A percentile compares a stretch with the other conserved stretches of the same genome.
Evolutionary conservation across 2,113 vertebrate genomes (phyloP).

Genomic region (Paracyprichromis sp.): DNA sequence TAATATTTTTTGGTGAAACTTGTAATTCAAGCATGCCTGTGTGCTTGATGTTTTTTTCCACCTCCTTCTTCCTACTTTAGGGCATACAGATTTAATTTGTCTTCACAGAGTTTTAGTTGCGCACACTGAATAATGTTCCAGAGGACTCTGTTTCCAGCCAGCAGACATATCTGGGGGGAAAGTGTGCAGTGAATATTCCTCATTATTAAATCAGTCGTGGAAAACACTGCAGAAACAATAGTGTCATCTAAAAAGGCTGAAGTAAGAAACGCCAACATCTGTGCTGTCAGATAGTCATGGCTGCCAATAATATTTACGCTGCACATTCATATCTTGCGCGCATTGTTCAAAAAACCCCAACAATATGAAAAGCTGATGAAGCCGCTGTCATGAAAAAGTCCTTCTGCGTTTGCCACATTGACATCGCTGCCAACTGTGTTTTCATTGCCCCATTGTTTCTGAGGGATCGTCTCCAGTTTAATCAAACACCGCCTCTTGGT

Average conservation of each 20-base stretch:
- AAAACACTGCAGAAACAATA: conserved; percentile 36
- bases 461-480: conserved; percentile 33
- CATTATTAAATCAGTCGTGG: conserved; percentile 43
- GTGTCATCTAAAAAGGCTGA: conserved; percentile 20
- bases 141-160: neutral
- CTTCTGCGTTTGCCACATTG: conserved; percentile 8
- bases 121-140: neutral
- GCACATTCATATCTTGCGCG: conserved; percentile 14
- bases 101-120: neutral
- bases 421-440: conserved; percentile 28
- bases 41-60: neutral
- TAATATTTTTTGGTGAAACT: neutral
- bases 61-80: neutral
- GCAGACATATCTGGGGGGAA: neutral
- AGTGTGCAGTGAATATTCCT: neutral
- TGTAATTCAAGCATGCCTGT: neutral
- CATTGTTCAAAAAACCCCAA: conserved; percentile 32
- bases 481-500: conserved; percentile 39
- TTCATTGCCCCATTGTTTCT: conserved; percentile 10
- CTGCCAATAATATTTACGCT: conserved; percentile 47
- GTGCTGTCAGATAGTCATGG: conserved; percentile 46
- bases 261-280: conserved; percentile 33
- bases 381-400: conserved; percentile 21
- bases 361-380: conserved; percentile 43
- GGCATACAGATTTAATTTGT: neutral